These are phyloP conservation scores for Lepisosteus oculatus DNA, from an alignment of 2,113 vertebrate genomes.

Conservation along the genomic window DNA sequence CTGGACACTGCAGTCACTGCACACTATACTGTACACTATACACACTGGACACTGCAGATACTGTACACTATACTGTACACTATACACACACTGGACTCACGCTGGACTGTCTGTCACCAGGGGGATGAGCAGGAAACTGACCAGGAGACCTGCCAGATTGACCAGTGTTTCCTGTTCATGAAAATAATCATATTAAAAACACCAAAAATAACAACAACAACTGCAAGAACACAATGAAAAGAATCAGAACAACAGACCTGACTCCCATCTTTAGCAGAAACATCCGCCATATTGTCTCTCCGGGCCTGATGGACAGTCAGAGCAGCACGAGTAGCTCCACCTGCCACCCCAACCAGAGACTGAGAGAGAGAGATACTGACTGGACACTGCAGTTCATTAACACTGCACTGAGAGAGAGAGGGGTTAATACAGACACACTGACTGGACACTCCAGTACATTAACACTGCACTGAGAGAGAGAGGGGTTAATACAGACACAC, in stretches of 20 bases:
- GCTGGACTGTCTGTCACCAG: conserved; percentile 64
- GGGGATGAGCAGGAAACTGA: conserved; percentile 77
- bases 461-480: background rate
- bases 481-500: background rate
- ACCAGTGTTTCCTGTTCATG: conserved; percentile 79
- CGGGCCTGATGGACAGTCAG: conserved; percentile 86
- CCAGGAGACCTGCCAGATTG: conserved; percentile 75
- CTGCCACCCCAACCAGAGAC: conserved; percentile 86
- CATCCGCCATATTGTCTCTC: conserved; percentile 89
- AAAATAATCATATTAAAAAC: background rate
- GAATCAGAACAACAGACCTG: conserved; percentile 63
- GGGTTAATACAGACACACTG: no score
- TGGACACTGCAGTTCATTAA: no score
- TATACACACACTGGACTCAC: conserved; percentile 53
- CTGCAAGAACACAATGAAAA: background rate
- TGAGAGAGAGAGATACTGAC: conserved; percentile 29
- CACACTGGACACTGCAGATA: background rate
- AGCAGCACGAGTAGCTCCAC: conserved; percentile 85
- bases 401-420: background rate
- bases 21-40: background rate
- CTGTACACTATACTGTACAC: no score
- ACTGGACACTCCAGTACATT: no score
- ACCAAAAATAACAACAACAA: background rate
- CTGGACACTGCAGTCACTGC: background rate
- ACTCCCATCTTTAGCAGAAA: conserved; percentile 87